Evolutionary conservation across 2,113 vertebrate genomes (phyloP), one percentile per base, ranked within the genome.

Genomic region (Neotoma lepida): DNA sequence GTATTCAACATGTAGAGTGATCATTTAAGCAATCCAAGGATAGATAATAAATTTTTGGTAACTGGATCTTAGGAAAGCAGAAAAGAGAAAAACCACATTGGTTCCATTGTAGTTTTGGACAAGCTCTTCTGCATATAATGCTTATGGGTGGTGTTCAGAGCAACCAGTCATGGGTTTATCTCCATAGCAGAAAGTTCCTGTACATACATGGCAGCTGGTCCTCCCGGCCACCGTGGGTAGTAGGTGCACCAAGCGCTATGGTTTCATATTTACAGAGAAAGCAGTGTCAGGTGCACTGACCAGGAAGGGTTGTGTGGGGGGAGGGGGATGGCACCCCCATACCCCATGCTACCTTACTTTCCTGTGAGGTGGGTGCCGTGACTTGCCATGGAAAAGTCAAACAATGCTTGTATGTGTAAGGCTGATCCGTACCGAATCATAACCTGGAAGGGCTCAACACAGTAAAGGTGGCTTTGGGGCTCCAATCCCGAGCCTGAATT

Each of bases 21-120:
- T 26, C 61, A 82, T 70, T 92, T 92, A 56, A 92, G 49, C 26
- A 91, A 61, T 33, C 76, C 49, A 73, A 3, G 56, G 49, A 54
- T 54, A 88, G 77, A 86, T 46, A 68, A 61, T 90, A 80, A 28
- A 35, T 88, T 80, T 91, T 90, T 73, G 41, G 80, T 64, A 94
- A 89, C 33, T 70, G 49, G 20, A 68, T 74, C 95, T 87, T 66
- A 18, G 61, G 58, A 89, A 88, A 51, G 81, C 26, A 76, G 24
- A 56, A 80, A 82, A 64, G 54, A 85, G n/a, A 58, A 70, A 76
- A 70, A 78, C 20, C n/a, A 35, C 33, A 15, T 22, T 68, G 26
- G 4, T 93, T 39, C 9, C 17, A 58, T 46, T 64, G 35, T 28
- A 88, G 54, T 88, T 54, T 39, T 82, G 86, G 44, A 70, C 1